phyloP scores from a whole-genome alignment of 2,113 vertebrate genomes.

The Cheirogaleus medius region DNA sequence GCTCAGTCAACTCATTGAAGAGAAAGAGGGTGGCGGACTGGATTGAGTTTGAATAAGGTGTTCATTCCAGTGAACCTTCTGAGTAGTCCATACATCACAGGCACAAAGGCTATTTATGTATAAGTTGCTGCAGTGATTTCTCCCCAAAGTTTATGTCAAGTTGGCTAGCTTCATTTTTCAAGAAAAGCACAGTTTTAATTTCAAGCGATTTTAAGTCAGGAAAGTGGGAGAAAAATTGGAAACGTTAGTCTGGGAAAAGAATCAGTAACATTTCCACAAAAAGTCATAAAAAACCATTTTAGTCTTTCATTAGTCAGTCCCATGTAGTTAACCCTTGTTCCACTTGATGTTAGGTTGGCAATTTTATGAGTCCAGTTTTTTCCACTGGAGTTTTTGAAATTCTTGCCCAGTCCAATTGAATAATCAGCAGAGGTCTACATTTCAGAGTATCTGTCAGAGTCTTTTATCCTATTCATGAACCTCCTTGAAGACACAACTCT shows the following conservation, averaged over 20 bases:
- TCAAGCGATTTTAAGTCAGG: neutral
- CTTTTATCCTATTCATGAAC: neutral
- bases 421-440: neutral
- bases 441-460: neutral
- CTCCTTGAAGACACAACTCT: neutral
- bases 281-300: neutral
- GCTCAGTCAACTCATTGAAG: constrained; percentile 66
- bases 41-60: neutral
- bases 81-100: neutral
- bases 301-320: neutral
- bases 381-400: neutral
- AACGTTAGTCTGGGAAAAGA: neutral
- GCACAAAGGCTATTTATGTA: neutral
- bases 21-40: constrained; percentile 69
- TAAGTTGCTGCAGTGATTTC: neutral
- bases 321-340: neutral
- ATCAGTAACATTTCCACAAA: neutral
- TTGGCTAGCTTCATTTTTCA: neutral
- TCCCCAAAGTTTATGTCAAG: neutral
- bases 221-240: neutral
- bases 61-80: neutral
- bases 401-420: neutral
- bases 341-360: neutral
- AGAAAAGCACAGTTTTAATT: neutral
- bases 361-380: neutral